Evolutionary conservation across 2,797 vertebrate genomes (phyloP), one percentile per base, ranked within the genome.

Genomic region (Erethizon dorsatum): DNA sequence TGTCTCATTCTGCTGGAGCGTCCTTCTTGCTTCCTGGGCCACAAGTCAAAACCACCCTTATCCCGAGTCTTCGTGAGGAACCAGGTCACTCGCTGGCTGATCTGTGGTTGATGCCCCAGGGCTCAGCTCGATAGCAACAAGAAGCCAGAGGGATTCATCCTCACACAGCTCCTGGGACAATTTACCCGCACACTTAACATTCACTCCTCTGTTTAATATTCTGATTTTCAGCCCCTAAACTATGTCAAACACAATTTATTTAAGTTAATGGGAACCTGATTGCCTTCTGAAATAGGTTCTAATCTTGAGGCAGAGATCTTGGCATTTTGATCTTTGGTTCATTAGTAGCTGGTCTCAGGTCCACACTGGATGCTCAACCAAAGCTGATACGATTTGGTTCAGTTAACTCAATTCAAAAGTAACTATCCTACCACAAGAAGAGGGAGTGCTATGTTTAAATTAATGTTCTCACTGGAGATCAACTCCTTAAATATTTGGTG

Each of bases 191-290:
- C 20, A 7, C 78, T 52, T 20, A 33, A 17, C 41, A 65, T 73
- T 33, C 37, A 69, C 10, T 79, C 24, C 57, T 6, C 7, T 26
- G 45, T 14, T n/a, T 69, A 75, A 52, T 84, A 82, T 86, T 95
- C 59, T 2, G 54, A 65, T 83, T 89, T 92, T 83, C 47, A 50
- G 24, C 15, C 15, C 15, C 37, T 65, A 78, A 77, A 33, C n/a
- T 83, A 75, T 45, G 45, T 78, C 83, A 96, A 71, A 78, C 45
- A 85, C 20, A 90, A 80, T 96, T 83, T 61, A 73, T 85, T 96
- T 88, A 84, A 78, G 45, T 56, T 56, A 93, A 28, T 57, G n/a
- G 84, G 18, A 90, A 94, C 22, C 61, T 24, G 65, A 59, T 52
- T 86, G n/a, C 57, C 54, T 83, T 65, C 65, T 86, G 71, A 97